Evolutionary conservation across 2,888 invertebrate species (phyloP), one percentile per base, ranked within the genome.

Genomic region (Ceramica pisi): DNA sequence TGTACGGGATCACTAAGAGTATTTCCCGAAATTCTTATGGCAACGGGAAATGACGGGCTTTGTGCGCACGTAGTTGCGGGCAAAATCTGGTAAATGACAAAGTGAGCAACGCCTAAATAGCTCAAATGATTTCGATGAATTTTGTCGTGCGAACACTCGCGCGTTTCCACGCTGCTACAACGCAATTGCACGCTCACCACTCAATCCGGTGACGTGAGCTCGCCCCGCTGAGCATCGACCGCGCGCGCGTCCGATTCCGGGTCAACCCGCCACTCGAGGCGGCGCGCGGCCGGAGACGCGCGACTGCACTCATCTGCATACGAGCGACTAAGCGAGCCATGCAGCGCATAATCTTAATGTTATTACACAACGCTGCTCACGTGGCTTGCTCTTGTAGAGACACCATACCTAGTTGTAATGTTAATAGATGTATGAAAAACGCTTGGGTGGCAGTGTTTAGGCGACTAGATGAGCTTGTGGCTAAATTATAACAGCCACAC

Each of bases 261-360:
- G 79, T 79, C 75, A 79, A 75, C 70, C 56, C 60, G 57, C 23
- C 61, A 44, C 78, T 74, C 56, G 61, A 57, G 19, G 61, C 26
- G 46, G 46, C 21, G 41, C 31, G 38, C 67, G 14, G 41, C 14
- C 14, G 41, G 41, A 14, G 50, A 41, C 73, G 62, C 41, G 73
- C 31, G 31, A 31, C 59, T 44, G 3, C 23, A 57, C 73, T 62
- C 38, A 79, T 79, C 65, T 65, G 50, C 80, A 79, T 78, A 78
- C 64, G 46, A 41, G 55, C 38, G 60, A 50, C 51, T 55, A 51
- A 44, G 63, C 44, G 44, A 46, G 46, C 19, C 59, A 16, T 35
- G 44, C 57, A 76, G 51, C 23, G 51, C 61, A 62, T 76, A 57
- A 75, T 69, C 70, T 57, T 53, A 46, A 59, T 69, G 53, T 77